Conservation (phyloP, 2,888 invertebrate genomes). For the Pachymerium ferrugineum region DNA sequence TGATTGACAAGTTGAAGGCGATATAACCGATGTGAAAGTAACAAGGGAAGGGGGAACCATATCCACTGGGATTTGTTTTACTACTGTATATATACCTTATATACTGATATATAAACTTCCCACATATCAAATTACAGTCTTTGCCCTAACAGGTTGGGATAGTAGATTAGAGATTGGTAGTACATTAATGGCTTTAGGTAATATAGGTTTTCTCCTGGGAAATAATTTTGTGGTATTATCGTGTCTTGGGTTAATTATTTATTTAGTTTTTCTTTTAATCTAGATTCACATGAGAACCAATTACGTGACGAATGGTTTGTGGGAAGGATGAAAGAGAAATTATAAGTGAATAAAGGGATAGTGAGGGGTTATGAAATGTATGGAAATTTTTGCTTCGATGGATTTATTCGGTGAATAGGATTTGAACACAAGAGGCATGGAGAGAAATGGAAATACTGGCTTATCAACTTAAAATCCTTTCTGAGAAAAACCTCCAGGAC, state of each 20-base stretch:
- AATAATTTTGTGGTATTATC: too few relatives aligned
- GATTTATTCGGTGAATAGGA: neutral
- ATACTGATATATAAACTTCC: neutral
- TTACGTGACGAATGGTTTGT: neutral
- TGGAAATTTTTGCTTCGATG: neutral
- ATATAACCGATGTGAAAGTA: neutral
- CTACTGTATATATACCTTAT: neutral
- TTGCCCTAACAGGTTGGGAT: neutral
- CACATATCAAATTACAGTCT: neutral
- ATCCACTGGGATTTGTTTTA: neutral
- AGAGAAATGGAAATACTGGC: slow-evolving; percentile 27
- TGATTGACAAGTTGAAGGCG: slow-evolving; percentile 23
- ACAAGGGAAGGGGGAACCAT: neutral
- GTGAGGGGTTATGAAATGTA: neutral
- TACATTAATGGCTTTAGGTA: too few relatives aligned
- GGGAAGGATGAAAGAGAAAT: neutral
- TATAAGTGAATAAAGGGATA: neutral
- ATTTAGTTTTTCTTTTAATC: too few relatives aligned
- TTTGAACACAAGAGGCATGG: slow-evolving; percentile 23
- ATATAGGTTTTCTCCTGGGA: too few relatives aligned
- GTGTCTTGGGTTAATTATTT: too few relatives aligned
- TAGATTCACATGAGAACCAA: too few relatives aligned
- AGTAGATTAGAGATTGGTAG: too few relatives aligned
- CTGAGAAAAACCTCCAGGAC: neutral
- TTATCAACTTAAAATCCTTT: neutral